Conservation (phyloP, 1,140 invertebrate species). For the Dinoponera quadriceps region DNA sequence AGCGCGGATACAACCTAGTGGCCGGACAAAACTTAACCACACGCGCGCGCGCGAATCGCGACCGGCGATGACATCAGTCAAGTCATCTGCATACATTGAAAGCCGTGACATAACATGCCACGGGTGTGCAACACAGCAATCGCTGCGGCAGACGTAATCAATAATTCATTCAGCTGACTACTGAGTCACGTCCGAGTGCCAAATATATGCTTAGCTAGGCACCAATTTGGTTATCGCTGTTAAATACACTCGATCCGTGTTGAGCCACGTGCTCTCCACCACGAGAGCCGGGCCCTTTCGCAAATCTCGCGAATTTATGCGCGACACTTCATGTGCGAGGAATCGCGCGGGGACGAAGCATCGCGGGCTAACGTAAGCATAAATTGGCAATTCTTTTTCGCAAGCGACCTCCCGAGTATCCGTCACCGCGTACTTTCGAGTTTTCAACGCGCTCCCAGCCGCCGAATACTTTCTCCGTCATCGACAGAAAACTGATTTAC, state of each 20-base stretch:
- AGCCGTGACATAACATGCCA: slow-evolving; percentile 68
- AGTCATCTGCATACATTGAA: slow-evolving; percentile 70
- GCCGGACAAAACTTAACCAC: slow-evolving; percentile 30
- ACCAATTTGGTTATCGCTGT: neutral
- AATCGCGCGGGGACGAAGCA: neutral
- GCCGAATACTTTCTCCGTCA: no score
- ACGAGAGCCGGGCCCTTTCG: neutral
- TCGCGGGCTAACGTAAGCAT: no score
- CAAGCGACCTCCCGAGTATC: no score
- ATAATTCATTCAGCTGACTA: slow-evolving; percentile 72
- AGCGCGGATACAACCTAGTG: neutral
- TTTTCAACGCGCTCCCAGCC: no score
- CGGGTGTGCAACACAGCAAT: slow-evolving; percentile 62
- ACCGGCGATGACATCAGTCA: slow-evolving; percentile 63
- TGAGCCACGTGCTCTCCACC: neutral
- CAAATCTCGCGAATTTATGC: neutral
- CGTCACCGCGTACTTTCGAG: no score
- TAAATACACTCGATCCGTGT: slow-evolving; percentile 8
- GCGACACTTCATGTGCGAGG: neutral
- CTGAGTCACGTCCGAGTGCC: slow-evolving; percentile 48
- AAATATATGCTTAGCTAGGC: slow-evolving; percentile 41
- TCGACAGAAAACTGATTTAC: no score
- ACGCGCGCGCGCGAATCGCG: slow-evolving; percentile 24
- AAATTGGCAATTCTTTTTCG: no score
- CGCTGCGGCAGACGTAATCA: slow-evolving; percentile 64